Base-by-base conservation (phyloP, 2,888 invertebrate species). In the Drosophila histrio region DNA sequence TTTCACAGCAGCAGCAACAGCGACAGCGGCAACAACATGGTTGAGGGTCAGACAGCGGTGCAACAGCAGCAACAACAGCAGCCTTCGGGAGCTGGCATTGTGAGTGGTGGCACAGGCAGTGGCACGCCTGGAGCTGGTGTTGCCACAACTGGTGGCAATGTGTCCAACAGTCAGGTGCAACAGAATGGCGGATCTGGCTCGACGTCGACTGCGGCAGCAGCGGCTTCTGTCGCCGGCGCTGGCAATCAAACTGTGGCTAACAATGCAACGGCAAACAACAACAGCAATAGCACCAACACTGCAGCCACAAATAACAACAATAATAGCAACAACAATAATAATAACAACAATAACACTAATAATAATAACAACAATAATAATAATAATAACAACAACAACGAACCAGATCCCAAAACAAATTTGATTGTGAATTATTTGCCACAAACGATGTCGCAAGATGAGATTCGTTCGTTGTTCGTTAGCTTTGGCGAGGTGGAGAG, bases 401-500 rank as follows among this genome's bases (percentile, higher is more conserved):
- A 90, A 15, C 86, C 79, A 94, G 98, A 98, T 93, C 97, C 97
- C 89, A 97, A 98, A 94, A 97, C 97, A 30, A 98, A 98, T 93
- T 94, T 98, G 80, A 98, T 98, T 83, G 96, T 98, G 83, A 98
- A 98, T 93, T 98, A 98, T 91, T 94, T 98, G 82, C 98, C 98
- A 19, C 98, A 98, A 92, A 96, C 95, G 72, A 96, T 98, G 94
- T 96, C 97, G 70, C 98, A 98, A 92, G 98, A 98, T 91, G 98
- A 98, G 93, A 98, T 99, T 82, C 94, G 97, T 82, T 97, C 97
- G 63, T 93, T 99, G 75, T 98, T 99, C 93, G 96, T 97, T 65
- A 97, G 97, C 91, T 97, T 98, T 91, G 98, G 98, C 82, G 98
- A 98, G 92, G 97, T 99, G 82, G 98, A 98, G 93, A 97, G 97